These are phyloP conservation scores for Phrynocephalus vlangalii DNA, from an alignment of 2,797 vertebrate species.

Conservation along the genomic window DNA sequence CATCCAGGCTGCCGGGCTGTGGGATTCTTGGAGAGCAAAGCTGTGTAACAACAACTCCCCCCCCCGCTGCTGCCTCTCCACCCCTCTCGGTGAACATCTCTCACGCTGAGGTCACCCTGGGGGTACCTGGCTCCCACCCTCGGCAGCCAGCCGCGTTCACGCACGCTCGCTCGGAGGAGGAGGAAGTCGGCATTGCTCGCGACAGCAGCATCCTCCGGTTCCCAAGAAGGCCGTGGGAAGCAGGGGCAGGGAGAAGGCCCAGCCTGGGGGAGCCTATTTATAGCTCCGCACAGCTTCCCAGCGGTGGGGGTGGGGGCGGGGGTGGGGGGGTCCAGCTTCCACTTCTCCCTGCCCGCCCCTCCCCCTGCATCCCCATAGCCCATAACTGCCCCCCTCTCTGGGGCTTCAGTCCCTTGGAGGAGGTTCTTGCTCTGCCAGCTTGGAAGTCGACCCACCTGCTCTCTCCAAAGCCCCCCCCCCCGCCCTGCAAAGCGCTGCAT, in stretches of 20 bases:
- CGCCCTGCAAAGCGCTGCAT: too few relatives aligned
- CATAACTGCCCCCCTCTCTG: not conserved
- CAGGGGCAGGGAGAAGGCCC: conserved; percentile 45
- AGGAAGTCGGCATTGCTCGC: conserved; percentile 27
- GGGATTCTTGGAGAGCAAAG: fast-evolving
- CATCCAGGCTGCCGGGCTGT: not conserved
- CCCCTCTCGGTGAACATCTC: conserved; percentile 39
- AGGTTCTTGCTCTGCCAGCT: not conserved
- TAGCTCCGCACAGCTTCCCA: conserved; percentile 78
- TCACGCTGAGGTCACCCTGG: conserved; percentile 71
- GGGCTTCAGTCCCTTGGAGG: not conserved
- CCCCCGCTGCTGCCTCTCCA: not conserved
- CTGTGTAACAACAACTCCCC: conserved; percentile 8
- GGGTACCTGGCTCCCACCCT: conserved; percentile 75
- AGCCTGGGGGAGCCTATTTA: conserved; percentile 84
- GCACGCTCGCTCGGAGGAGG: conserved; percentile 42
- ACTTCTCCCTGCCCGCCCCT: conserved; percentile 58
- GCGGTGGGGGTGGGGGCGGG: conserved; percentile 65
- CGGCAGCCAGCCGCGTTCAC: conserved; percentile 50
- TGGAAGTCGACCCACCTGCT: not conserved
- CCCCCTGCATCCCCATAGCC: conserved; percentile 17
- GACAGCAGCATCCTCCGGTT: conserved; percentile 70
- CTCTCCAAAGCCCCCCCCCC: too few relatives aligned
- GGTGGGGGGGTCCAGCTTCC: conserved; percentile 72
- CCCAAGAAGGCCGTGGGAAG: conserved; percentile 81